Conservation (phyloP, 2,113 vertebrate genomes). For the Prolemur simus region DNA sequence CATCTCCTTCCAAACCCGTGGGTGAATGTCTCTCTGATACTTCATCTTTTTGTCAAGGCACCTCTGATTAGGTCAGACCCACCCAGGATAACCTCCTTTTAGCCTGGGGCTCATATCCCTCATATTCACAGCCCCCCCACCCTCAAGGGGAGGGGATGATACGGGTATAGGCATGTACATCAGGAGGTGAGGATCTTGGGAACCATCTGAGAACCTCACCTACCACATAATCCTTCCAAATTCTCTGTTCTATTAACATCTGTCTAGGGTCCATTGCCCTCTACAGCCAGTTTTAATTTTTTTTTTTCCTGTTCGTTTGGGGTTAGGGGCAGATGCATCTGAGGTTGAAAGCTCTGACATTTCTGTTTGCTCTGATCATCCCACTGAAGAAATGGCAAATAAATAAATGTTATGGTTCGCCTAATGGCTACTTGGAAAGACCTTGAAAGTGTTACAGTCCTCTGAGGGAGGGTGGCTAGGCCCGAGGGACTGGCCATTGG, state of each 20-base stretch:
- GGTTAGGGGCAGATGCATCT: background rate
- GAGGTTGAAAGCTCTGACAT: background rate
- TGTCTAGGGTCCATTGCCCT: background rate
- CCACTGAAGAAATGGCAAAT: background rate
- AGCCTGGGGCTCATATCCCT: background rate
- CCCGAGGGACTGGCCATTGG: rapidly evolving
- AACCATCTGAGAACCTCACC: background rate
- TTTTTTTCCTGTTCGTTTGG: background rate
- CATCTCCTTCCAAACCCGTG: background rate
- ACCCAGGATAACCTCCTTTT: background rate
- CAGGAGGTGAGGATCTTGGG: background rate
- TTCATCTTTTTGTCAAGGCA: background rate
- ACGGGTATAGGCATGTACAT: background rate
- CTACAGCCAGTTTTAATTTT: background rate
- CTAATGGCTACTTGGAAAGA: background rate
- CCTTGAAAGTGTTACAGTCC: too few relatives aligned
- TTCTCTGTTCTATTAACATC: background rate
- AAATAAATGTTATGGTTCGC: background rate
- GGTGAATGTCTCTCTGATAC: background rate
- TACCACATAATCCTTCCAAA: background rate
- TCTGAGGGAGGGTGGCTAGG: background rate
- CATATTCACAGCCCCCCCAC: background rate
- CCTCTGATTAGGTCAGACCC: background rate
- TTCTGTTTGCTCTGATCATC: background rate
- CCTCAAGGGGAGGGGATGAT: background rate